Conservation (phyloP, 1,140 invertebrate species). For the Drosophila serrata region DNA sequence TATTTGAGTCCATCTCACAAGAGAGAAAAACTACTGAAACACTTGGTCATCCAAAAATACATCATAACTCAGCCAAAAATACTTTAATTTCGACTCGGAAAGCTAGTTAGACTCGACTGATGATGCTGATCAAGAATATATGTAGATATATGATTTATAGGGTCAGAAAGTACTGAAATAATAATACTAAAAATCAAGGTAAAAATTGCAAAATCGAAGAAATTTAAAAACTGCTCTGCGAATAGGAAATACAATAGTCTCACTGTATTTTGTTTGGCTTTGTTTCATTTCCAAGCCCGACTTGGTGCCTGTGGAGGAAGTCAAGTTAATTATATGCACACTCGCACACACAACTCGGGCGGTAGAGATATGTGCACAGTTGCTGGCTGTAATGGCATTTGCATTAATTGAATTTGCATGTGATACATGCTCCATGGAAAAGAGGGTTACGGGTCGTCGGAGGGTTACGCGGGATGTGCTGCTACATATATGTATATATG, state of each 20-base stretch:
- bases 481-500: neutral
- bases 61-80: no score
- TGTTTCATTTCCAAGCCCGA: conserved; percentile 26
- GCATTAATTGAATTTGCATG: conserved; percentile 64
- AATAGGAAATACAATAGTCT: neutral
- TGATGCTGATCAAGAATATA: no score
- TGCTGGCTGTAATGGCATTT: conserved; percentile 46
- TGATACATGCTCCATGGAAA: conserved; percentile 21
- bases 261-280: conserved; percentile 1
- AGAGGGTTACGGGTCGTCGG: neutral
- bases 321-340: conserved; percentile 57
- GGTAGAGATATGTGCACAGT: conserved; percentile 21
- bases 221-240: neutral
- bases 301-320: conserved; percentile 47
- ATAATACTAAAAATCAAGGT: neutral
- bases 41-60: no score
- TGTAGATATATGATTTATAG: no score
- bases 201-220: no score
- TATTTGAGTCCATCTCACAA: no score
- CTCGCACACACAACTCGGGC: neutral
- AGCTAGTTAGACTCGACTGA: no score
- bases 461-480: conserved; percentile 5
- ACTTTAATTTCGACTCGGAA: no score
- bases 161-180: no score
- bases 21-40: no score